Conservation (phyloP, 2,113 vertebrate species). For the Capreolus pygargus region DNA sequence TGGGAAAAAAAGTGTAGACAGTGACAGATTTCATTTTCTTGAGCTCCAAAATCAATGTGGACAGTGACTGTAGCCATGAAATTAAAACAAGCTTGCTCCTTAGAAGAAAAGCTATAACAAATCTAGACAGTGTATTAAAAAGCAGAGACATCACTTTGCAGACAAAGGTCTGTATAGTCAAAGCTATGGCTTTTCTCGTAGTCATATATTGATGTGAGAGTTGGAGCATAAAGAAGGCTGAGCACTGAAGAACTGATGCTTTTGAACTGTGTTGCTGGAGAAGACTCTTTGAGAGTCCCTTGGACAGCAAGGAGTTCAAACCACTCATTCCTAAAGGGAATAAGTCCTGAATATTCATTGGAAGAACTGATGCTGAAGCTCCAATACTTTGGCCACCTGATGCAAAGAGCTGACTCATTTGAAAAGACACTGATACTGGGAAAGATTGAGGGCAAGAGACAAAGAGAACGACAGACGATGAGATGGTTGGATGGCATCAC, state of each 20-base stretch:
- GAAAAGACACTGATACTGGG: background rate
- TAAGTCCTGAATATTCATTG: background rate
- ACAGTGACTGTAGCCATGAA: background rate
- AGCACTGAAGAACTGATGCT: background rate
- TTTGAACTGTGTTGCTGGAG: background rate
- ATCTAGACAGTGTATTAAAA: background rate
- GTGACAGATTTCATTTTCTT: background rate
- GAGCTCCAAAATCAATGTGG: background rate
- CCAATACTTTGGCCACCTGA: background rate
- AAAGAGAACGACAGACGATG: background rate
- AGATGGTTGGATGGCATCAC: background rate
- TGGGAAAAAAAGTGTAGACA: background rate
- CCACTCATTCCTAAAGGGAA: background rate
- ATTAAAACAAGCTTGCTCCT: background rate
- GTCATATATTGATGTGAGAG: background rate
- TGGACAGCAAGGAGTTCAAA: background rate
- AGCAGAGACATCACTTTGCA: background rate
- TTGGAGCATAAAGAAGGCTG: background rate
- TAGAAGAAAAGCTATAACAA: background rate
- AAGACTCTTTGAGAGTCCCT: background rate
- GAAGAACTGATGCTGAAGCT: background rate
- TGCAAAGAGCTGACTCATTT: background rate
- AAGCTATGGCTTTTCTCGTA: background rate
- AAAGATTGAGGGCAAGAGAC: background rate
- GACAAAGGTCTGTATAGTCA: background rate